Conservation (phyloP, 2,113 vertebrate genomes). For the Triplophysa dalaica region DNA sequence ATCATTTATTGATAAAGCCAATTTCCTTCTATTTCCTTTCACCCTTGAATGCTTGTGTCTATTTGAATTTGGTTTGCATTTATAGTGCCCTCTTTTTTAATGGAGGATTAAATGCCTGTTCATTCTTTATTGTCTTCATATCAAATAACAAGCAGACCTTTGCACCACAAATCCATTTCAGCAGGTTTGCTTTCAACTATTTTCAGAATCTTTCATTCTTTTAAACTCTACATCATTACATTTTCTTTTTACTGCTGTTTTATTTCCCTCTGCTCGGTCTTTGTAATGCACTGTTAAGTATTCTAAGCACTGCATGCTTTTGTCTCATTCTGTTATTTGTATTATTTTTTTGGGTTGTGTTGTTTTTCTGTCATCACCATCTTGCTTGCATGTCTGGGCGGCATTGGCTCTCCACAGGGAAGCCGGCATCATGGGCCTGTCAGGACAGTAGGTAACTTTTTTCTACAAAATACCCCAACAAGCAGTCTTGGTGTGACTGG, state of each 20-base stretch:
- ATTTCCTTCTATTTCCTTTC: background rate
- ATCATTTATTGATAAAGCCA: slow-evolving; percentile 30
- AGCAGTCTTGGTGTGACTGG: background rate
- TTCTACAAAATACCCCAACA: slow-evolving; percentile 39
- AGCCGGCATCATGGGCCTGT: slow-evolving; percentile 73
- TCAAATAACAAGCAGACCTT: slow-evolving; percentile 45
- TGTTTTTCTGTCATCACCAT: slow-evolving; percentile 25
- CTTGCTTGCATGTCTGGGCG: slow-evolving; percentile 19
- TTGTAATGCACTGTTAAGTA: slow-evolving; percentile 1
- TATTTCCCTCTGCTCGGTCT: slow-evolving; percentile 20
- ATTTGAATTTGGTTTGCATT: slow-evolving; percentile 60
- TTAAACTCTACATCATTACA: slow-evolving; percentile 52
- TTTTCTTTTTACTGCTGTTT: slow-evolving; percentile 28
- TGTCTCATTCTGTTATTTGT: background rate
- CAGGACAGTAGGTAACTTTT: slow-evolving; percentile 80
- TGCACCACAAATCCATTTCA: background rate
- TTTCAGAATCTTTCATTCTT: background rate
- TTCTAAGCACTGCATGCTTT: slow-evolving; percentile 57
- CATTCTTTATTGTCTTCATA: slow-evolving; percentile 62
- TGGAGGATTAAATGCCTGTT: slow-evolving; percentile 64
- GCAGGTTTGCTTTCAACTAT: background rate
- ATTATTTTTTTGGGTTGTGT: slow-evolving; percentile 16
- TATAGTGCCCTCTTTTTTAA: slow-evolving; percentile 56
- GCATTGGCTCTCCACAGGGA: slow-evolving; percentile 61
- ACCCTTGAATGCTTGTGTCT: background rate